Conservation (phyloP, 2,113 vertebrate genomes). For the Oostethus manadensis region DNA sequence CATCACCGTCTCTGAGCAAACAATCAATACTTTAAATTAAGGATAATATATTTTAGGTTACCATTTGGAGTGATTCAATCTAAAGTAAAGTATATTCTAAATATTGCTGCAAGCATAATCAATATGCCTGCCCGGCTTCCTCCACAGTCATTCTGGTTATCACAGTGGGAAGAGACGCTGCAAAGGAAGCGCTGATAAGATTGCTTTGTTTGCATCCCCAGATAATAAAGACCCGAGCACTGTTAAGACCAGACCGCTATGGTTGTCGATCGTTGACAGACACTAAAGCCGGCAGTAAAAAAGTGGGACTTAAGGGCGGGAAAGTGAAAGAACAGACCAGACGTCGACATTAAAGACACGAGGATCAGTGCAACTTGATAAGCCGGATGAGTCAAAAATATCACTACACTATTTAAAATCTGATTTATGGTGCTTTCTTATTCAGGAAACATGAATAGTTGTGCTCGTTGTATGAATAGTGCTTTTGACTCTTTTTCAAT, state of each 20-base stretch:
- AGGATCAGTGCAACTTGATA: constrained; percentile 31
- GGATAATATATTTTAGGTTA: background rate
- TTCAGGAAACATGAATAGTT: background rate
- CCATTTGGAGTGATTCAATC: background rate
- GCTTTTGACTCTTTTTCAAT: background rate
- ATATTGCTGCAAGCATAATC: constrained; percentile 13
- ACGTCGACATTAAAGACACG: constrained; percentile 31
- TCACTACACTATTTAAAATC: background rate
- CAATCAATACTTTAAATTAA: background rate
- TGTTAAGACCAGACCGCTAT: constrained; percentile 49
- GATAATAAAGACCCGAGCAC: constrained; percentile 39
- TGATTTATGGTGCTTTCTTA: constrained; percentile 9
- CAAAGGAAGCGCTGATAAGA: constrained; percentile 70
- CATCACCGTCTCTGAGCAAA: constrained; percentile 22
- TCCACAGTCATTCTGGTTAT: constrained; percentile 42
- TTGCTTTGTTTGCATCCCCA: constrained; percentile 56
- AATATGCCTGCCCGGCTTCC: constrained; percentile 21
- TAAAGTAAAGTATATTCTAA: background rate
- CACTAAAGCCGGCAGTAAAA: constrained; percentile 55
- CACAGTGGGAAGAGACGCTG: constrained; percentile 33
- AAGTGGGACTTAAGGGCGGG: constrained; percentile 24
- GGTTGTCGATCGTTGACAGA: constrained; percentile 47
- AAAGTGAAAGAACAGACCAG: constrained; percentile 29
- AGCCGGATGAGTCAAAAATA: constrained; percentile 35
- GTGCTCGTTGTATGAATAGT: too few species aligned